A percentile compares a stretch with the other conserved stretches of the same genome.
phyloP scores from a whole-genome alignment of 2,797 vertebrate genomes.

The Pterois miles region DNA sequence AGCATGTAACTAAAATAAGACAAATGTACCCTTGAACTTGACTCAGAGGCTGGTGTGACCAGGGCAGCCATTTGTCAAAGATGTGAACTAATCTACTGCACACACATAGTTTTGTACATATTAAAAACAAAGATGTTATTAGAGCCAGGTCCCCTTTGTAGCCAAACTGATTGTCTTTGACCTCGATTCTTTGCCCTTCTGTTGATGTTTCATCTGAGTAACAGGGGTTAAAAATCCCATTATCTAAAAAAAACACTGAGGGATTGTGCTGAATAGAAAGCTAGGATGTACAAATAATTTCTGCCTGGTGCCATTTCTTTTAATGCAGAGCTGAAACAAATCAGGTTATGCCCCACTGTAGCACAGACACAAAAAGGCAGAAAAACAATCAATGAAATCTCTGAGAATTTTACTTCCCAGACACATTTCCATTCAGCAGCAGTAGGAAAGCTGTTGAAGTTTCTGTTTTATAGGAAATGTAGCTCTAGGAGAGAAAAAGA shows the following conservation, averaged over 20 bases:
- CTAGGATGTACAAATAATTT: neutral
- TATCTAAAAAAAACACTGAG: neutral
- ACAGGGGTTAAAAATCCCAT: conserved; percentile 16
- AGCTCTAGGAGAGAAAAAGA: neutral
- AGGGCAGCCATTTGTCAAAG: conserved; percentile 43
- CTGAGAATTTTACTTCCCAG: conserved; percentile 11
- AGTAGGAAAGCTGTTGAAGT: conserved; percentile 48
- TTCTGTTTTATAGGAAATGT: conserved; percentile 13
- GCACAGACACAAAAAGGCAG: neutral
- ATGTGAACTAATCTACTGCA: conserved; percentile 38
- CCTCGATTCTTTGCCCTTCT: conserved; percentile 3
- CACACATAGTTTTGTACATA: conserved; percentile 25
- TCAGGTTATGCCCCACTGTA: neutral
- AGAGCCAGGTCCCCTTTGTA: conserved; percentile 38
- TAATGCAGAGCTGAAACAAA: neutral
- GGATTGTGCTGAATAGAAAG: neutral
- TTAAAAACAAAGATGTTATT: conserved; percentile 46
- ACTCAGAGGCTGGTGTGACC: neutral
- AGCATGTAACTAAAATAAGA: conserved; percentile 38
- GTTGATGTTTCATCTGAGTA: conserved; percentile 26
- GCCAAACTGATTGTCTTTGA: conserved; percentile 39
- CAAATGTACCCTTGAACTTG: conserved; percentile 35
- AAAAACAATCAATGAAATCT: conserved; percentile 22
- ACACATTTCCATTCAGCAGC: conserved; percentile 38
- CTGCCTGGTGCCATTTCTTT: neutral